Evolutionary conservation across 1,140 invertebrate genomes (phyloP).

Genomic region (Ladona fulva): DNA sequence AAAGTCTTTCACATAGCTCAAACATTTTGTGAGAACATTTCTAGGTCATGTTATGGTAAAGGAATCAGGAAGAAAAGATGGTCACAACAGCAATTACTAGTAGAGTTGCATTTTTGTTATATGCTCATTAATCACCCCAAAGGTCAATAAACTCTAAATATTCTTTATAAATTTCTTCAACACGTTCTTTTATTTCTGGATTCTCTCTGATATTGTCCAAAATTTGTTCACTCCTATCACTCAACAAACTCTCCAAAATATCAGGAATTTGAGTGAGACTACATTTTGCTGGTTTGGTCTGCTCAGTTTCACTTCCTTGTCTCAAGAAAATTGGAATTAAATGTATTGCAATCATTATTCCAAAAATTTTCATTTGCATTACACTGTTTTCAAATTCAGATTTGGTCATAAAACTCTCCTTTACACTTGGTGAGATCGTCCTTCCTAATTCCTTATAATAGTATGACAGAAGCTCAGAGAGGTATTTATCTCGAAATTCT

Average conservation of each 20-base stretch:
- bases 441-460: background rate
- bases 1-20: no score
- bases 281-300: background rate
- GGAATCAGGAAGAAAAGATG: no score
- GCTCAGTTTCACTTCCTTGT: background rate
- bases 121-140: background rate
- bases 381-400: background rate
- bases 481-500: background rate
- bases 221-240: background rate
- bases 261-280: background rate
- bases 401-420: background rate
- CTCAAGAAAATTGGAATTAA: background rate
- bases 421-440: background rate
- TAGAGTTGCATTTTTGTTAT: no score
- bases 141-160: background rate
- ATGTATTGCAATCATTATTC: background rate
- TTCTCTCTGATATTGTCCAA: background rate
- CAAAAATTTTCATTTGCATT: background rate
- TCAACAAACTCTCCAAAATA: background rate
- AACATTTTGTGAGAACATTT: no score
- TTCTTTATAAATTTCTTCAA: background rate
- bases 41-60: no score
- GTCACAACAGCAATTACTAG: no score
- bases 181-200: background rate
- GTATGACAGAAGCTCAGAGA: background rate